Evolutionary conservation across 2,113 vertebrate genomes (phyloP).

Genomic region (Sus scrofa): T2T-Sscrofa CM000812.6:126408501-126409000

Average conservation of each 20-base stretch:
- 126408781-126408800: neutral
- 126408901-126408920: neutral
- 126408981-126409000: neutral
- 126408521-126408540: neutral
- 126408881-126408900: neutral
- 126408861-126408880: neutral
- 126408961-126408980: neutral
- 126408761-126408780: neutral
- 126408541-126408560: neutral
- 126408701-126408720: neutral
- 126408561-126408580: neutral
- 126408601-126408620: neutral
- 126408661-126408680: neutral
- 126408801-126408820: neutral
- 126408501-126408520: neutral
- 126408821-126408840: neutral
- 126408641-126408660: neutral
- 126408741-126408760: neutral
- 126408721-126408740: neutral
- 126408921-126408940: neutral
- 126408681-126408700: neutral
- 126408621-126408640: neutral
- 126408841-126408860: neutral
- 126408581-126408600: neutral
- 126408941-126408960: slow-evolving; percentile 3